These are phyloP conservation scores for Coptodon rendalli DNA, from an alignment of 2,113 vertebrate species.

Conservation along the genomic window DNA sequence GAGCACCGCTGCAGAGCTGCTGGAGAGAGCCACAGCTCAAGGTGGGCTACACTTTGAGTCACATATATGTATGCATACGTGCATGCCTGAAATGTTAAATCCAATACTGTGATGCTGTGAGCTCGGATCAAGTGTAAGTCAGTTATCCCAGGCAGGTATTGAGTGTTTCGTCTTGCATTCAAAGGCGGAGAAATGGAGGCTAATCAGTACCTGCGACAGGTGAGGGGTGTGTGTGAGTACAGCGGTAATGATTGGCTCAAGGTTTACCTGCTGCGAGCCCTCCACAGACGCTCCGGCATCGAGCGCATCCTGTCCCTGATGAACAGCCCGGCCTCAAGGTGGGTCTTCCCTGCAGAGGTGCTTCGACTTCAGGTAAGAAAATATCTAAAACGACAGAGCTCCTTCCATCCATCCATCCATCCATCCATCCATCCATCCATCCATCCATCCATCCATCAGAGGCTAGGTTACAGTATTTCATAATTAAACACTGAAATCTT, in stretches of 20 bases:
- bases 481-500: accelerated
- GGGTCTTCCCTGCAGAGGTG: slow-evolving; percentile 65
- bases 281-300: slow-evolving; percentile 38
- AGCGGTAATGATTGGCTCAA: slow-evolving; percentile 59
- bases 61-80: neutral
- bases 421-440: accelerated
- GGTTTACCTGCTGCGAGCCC: slow-evolving; percentile 66
- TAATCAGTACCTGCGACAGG: slow-evolving; percentile 40
- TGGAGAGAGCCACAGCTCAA: neutral
- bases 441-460: accelerated
- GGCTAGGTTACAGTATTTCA: neutral
- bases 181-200: neutral
- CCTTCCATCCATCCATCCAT: accelerated
- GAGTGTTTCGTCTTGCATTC: neutral
- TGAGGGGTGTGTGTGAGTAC: slow-evolving; percentile 59
- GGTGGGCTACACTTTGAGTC: slow-evolving; percentile 6
- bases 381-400: accelerated
- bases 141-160: neutral
- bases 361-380: slow-evolving; percentile 55
- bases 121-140: accelerated
- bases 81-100: neutral
- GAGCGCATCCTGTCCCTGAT: slow-evolving; percentile 56
- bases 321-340: slow-evolving; percentile 30
- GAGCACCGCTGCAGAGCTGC: slow-evolving; percentile 41
- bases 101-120: neutral